A percentile compares a stretch with the other conserved stretches of the same genome.
These are phyloP conservation scores for Chlamydotis undulata DNA, from an alignment of 2,113 vertebrate genomes.

Conservation along the genomic window DNA sequence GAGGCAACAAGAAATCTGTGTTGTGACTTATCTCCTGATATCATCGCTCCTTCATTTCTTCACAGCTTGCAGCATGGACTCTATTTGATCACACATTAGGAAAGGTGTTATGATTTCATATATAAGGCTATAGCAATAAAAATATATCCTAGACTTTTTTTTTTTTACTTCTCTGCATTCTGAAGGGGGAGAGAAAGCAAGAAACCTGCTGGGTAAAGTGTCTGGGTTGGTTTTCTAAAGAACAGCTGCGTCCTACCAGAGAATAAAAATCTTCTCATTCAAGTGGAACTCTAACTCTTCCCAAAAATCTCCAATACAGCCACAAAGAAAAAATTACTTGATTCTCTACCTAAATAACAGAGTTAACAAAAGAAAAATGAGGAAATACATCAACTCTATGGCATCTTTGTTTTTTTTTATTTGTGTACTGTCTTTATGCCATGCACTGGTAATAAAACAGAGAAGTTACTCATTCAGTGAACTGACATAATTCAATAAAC, in stretches of 20 bases:
- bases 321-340: not conserved
- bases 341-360: not conserved
- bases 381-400: not conserved
- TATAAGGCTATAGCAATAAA: not conserved
- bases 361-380: not conserved
- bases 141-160: not conserved
- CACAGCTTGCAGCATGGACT: not conserved
- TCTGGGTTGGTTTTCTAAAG: not conserved
- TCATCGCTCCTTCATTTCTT: not conserved
- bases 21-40: not conserved
- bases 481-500: not conserved
- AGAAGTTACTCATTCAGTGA: not conserved
- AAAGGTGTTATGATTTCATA: slow-evolving; percentile 1
- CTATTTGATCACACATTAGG: not conserved
- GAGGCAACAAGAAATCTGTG: not conserved
- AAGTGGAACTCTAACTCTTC: not conserved
- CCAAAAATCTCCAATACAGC: not conserved
- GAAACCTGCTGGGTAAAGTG: not conserved
- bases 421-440: not conserved
- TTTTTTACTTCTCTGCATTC: not conserved
- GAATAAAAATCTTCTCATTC: not conserved
- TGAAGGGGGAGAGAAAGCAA: not conserved
- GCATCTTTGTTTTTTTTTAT: not conserved
- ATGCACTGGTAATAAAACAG: not conserved
- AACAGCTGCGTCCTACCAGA: not conserved